Evolutionary conservation across 1,140 invertebrate species (phyloP).

Genomic region (Pseudomyrmex dendroicus): DNA sequence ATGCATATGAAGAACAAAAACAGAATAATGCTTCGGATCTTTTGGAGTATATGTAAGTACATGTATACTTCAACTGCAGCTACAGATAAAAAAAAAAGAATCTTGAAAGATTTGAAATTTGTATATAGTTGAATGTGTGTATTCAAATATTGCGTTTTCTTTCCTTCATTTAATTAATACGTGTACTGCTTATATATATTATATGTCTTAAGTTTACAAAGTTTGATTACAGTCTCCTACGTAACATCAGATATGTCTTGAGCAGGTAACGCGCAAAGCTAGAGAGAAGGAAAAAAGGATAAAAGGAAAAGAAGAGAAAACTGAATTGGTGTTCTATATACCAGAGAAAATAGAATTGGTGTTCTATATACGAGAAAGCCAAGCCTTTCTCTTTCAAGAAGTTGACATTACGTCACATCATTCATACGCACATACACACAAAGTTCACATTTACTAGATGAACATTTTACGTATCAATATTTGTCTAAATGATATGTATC

Average conservation of each 20-base stretch:
- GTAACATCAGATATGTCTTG: conserved; percentile 65
- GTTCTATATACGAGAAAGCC: not conserved
- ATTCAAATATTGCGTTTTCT: conserved; percentile 16
- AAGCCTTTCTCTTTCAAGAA: conserved; percentile 22
- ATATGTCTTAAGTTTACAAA: conserved; percentile 55
- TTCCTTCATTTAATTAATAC: not conserved
- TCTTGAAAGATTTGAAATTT: not conserved
- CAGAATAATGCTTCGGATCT: no score
- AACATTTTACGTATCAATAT: conserved; percentile 2
- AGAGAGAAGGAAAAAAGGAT: not conserved
- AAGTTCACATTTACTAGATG: conserved; percentile 38
- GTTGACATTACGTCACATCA: conserved; percentile 15
- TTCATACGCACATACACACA: conserved; percentile 1
- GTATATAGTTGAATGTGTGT: not conserved
- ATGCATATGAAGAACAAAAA: no score
- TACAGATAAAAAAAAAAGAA: conserved; percentile 38
- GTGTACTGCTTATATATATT: not conserved
- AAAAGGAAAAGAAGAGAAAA: not conserved
- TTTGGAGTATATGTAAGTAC: no score
- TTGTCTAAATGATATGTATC: not conserved
- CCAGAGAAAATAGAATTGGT: no score
- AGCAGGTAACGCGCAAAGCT: conserved; percentile 50
- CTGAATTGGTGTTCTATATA: no score
- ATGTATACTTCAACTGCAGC: no score
- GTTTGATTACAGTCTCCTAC: conserved; percentile 69